A percentile compares a stretch with the other conserved stretches of the same genome.
These are phyloP conservation scores for Sigmodon hispidus DNA, from an alignment of 2,113 vertebrate genomes.

Conservation along the genomic window DNA sequence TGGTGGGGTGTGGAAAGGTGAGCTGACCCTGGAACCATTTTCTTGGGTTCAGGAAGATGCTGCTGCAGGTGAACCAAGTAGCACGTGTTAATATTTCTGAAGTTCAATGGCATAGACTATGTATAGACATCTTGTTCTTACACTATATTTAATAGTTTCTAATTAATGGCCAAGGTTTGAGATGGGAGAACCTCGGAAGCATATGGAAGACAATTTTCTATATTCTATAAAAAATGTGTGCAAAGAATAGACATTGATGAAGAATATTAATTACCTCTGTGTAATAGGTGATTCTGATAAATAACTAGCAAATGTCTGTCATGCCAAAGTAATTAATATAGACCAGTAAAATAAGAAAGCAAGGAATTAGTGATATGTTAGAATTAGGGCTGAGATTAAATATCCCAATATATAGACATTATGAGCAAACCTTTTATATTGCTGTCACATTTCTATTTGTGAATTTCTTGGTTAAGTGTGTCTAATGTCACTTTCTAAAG, in stretches of 20 bases:
- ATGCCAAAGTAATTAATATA: not conserved
- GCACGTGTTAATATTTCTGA: not conserved
- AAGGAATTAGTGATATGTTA: not conserved
- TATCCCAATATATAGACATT: not conserved
- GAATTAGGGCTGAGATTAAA: not conserved
- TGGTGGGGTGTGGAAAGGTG: rapidly evolving
- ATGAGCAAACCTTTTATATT: not conserved
- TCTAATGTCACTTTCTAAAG: not conserved
- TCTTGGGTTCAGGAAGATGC: not conserved
- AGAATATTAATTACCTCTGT: not conserved
- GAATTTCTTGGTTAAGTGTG: conserved; percentile 18
- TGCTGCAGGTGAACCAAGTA: not conserved
- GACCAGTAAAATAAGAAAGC: not conserved
- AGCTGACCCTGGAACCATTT: not conserved
- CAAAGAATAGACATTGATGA: not conserved
- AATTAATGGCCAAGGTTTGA: not conserved
- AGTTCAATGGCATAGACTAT: not conserved
- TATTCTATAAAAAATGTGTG: not conserved
- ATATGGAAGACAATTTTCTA: not conserved
- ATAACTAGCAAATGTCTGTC: not conserved
- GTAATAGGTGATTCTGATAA: conserved; percentile 26
- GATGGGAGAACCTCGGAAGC: not conserved
- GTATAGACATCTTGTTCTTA: not conserved
- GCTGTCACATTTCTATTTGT: conserved; percentile 18
- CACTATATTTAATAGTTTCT: not conserved